Base-by-base conservation (phyloP, 2,113 vertebrate species). In the Ictidomys tridecemlineatus region DNA sequence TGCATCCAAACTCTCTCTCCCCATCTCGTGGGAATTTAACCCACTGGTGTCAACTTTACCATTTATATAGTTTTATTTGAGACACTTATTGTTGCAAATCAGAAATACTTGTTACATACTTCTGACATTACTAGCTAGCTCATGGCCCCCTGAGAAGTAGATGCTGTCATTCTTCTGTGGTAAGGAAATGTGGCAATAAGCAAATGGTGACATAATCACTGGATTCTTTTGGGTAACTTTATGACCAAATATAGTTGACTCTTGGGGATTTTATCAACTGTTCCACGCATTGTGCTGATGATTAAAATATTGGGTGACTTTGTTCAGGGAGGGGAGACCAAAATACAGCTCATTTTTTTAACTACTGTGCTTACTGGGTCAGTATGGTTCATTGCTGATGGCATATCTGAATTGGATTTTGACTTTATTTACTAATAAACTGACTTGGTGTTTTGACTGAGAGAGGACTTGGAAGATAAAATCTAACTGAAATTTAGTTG, bases 331-430 rank as follows among this genome's bases (percentile, higher is more conserved):
- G 32, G 37, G 86, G 63, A 90, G 32, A 45, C n/a, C 58, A 77
- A 39, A 93, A 24, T 61, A 69, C 0, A 78, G 22, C 39, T 53
- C n/a, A 80, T n/a, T 96, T 72, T 53, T 58, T 14, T 77, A 79
- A 93, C 65, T 24, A 37, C 32, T 56, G 30, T 37, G 37, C 63
- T 85, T 53, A 26, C 18, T 48, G 51, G 73, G 37, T 8, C 45
- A 48, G 32, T 18, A 20, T 45, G 58, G 70, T 86, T 69, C 63
- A 37, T 74, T 83, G 42, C 10, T 84, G 48, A 90, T 89, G 26
- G 6, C 53, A 18, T 51, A 91, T 89, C 56, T 96, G 26, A 94
- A 37, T 51, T 87, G 18, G 24, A 74, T 37, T 96, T 89, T 94
- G 32, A 79, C n/a, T 92, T 87, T 90, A 72, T 26, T 12, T 72